phyloP scores from a whole-genome alignment of 2,888 invertebrate species.

The Cantharis rufa region DNA sequence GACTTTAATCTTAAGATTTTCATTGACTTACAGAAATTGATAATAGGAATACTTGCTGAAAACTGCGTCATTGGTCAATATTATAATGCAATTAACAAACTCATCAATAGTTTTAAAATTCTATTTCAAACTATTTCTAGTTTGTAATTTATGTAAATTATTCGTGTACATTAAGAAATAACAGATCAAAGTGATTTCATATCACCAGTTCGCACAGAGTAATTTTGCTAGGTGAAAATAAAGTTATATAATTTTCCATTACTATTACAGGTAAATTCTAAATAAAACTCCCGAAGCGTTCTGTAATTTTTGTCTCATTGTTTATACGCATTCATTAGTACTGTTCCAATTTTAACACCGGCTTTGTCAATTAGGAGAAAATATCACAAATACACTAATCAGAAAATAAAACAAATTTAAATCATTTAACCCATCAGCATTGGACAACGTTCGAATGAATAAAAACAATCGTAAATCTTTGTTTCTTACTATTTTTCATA shows the following conservation, averaged over 20 bases:
- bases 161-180: no score
- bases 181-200: background rate
- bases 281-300: background rate
- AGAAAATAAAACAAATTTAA: background rate
- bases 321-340: background rate
- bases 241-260: background rate
- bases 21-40: no score
- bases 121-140: no score
- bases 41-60: no score
- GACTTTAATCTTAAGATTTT: no score
- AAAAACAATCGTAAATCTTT: background rate
- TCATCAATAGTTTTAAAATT: no score
- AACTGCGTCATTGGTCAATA: no score
- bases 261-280: background rate
- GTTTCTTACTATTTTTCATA: background rate
- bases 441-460: background rate
- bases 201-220: background rate
- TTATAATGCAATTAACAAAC: no score
- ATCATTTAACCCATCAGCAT: background rate
- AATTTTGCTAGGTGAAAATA: background rate
- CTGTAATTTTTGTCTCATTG: background rate
- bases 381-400: background rate
- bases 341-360: background rate
- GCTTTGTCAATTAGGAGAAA: background rate
- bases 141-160: no score